Base-by-base conservation (phyloP, 2,113 vertebrate genomes). In the Puma concolor region DNA sequence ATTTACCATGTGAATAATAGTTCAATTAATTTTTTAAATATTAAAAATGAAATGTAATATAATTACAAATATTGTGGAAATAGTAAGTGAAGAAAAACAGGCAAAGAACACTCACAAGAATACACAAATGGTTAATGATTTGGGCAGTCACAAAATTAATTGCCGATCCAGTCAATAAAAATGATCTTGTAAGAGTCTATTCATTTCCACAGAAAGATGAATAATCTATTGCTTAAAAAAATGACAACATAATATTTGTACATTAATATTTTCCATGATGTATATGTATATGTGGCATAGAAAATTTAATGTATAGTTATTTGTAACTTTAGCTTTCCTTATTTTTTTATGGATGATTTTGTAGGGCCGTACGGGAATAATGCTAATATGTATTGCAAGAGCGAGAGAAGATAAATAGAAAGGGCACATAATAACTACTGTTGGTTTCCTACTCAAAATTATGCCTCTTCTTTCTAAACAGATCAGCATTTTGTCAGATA, bases 161-260 rank as follows among this genome's bases (percentile, higher is more conserved):
- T 92, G 41, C 23, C 48, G 67, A 8, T 81, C 41, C 17, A 72
- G 7, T 92, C 25, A 84, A n/a, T 88, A 74, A 79, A 71, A 80
- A 67, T 60, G 14, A 69, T n/a, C 31, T 88, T 79, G 41, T 19
- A 5, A 11, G 13, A 41, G 4, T 86, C 8, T 41, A 74, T 87
- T 92, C 19, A 69, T 90, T 90, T 91, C 12, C 27, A 69, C 29
- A 14, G 16, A 36, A 96, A 80, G 23, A 60, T 31, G 21, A 86
- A 50, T 4, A 79, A 33, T 83, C 21, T 88, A 63, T 50, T 80
- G 17, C 54, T 48, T 76, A 86, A 97, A 93, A 86, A 91, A 94
- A 48, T 71, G 41, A 80, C 38, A 57, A 27, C 25, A 48, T 72
- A 21, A 38, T 67, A 81, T 50, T 74, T 77, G 5, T 77, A 5